Evolutionary conservation across 2,113 vertebrate species (phyloP).

Genomic region (Zosterops hypoxanthus): DNA sequence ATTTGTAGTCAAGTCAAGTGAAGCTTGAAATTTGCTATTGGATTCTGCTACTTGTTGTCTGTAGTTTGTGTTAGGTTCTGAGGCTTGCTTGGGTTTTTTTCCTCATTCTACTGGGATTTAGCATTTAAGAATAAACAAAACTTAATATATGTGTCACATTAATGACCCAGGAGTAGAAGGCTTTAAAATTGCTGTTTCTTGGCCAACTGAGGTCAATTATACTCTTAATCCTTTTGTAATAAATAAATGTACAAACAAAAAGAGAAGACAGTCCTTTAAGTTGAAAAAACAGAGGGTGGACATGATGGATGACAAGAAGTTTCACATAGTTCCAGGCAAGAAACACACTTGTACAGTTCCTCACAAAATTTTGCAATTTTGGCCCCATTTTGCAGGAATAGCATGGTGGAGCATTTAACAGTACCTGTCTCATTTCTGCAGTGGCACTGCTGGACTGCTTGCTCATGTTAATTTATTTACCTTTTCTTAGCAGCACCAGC

Average conservation of each 20-base stretch:
- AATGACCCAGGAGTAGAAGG: neutral
- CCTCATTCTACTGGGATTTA: neutral
- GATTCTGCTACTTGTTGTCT: conserved; percentile 36
- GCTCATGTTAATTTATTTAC: neutral
- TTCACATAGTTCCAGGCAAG: neutral
- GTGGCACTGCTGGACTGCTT: neutral
- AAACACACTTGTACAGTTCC: neutral
- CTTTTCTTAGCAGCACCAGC: neutral
- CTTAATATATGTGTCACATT: neutral
- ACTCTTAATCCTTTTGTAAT: neutral
- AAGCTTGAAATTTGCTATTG: conserved; percentile 54
- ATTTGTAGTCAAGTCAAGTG: conserved; percentile 49
- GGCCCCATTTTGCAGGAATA: neutral
- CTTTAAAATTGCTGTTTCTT: neutral
- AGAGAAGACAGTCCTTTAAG: neutral
- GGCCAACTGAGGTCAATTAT: neutral
- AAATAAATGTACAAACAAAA: neutral
- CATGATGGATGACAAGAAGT: neutral
- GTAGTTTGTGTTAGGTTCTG: neutral
- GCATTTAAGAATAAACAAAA: neutral
- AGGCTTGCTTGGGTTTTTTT: neutral
- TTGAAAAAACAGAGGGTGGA: neutral
- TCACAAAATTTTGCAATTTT: neutral
- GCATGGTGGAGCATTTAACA: neutral
- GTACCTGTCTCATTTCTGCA: neutral